These are phyloP conservation scores for Athetis lepigone DNA, from an alignment of 2,888 invertebrate species.

Conservation along the genomic window DNA sequence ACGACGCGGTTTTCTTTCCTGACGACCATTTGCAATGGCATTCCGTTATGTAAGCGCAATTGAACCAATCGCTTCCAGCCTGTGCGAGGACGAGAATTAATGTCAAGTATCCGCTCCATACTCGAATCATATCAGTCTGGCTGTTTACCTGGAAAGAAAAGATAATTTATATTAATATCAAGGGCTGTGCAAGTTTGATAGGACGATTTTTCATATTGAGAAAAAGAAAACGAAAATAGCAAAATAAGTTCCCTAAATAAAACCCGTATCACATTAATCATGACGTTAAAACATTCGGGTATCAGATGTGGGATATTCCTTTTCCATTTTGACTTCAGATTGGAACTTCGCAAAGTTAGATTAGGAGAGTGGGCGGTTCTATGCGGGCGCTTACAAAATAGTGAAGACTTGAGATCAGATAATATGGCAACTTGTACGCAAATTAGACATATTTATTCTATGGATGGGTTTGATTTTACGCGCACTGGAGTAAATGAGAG, in stretches of 20 bases:
- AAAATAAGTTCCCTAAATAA: conserved; percentile 19
- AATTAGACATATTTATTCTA: conserved; percentile 51
- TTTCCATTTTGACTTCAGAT: conserved; percentile 55
- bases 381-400: conserved; percentile 61
- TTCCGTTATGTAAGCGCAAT: conserved; percentile 93
- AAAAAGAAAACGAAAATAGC: conserved; percentile 1
- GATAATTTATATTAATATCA: conserved; percentile 19
- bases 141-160: conserved; percentile 80
- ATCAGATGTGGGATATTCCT: conserved; percentile 55
- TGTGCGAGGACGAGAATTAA: conserved; percentile 75
- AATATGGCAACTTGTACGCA: conserved; percentile 55
- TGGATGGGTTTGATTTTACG: conserved; percentile 38
- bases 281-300: conserved; percentile 44
- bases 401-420: conserved; percentile 44
- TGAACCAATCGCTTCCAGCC: conserved; percentile 93
- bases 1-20: conserved; percentile 97
- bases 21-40: conserved; percentile 98
- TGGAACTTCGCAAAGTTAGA: conserved; percentile 58
- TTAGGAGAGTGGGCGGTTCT: conserved; percentile 49
- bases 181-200: not conserved
- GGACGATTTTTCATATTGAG: conserved; percentile 8
- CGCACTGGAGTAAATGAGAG: conserved; percentile 10
- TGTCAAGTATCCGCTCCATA: conserved; percentile 77
- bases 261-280: conserved; percentile 60
- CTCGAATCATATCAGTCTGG: conserved; percentile 72